Evolutionary conservation across 2,113 vertebrate genomes (phyloP).

Genomic region (Motacilla alba): DNA sequence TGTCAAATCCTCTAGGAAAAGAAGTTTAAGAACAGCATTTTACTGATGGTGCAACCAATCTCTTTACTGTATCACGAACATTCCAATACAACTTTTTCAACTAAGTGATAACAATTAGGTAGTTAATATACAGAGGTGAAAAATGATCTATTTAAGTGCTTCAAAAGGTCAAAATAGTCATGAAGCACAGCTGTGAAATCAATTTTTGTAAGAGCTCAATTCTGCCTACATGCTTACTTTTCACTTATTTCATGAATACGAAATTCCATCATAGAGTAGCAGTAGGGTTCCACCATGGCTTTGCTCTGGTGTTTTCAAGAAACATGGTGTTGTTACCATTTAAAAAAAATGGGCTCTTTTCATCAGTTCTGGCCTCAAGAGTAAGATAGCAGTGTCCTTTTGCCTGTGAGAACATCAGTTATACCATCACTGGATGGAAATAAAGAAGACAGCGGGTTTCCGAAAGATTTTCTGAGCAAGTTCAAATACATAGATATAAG

Average conservation of each 20-base stretch:
- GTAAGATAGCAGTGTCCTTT: not conserved
- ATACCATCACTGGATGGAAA: not conserved
- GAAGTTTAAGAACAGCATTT: not conserved
- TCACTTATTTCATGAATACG: not conserved
- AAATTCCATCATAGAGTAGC: not conserved
- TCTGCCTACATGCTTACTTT: not conserved
- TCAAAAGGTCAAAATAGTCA: not conserved
- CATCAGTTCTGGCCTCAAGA: not conserved
- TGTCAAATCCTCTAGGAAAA: not conserved
- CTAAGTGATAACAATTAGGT: not conserved
- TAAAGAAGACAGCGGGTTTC: not conserved
- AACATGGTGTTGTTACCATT: not conserved
- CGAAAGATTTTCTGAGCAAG: not conserved
- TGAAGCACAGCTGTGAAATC: not conserved
- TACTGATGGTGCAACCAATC: rapidly evolving
- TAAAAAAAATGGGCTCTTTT: not conserved
- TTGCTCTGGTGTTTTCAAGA: not conserved
- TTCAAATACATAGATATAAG: not conserved
- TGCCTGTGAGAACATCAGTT: not conserved
- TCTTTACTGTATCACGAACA: not conserved
- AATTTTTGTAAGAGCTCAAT: not conserved
- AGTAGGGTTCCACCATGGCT: not conserved
- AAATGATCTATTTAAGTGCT: not conserved
- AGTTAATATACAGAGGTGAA: not conserved
- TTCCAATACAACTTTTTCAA: not conserved